Conservation (phyloP, 1,140 invertebrate genomes). For the Centruroides sculpturatus region DNA sequence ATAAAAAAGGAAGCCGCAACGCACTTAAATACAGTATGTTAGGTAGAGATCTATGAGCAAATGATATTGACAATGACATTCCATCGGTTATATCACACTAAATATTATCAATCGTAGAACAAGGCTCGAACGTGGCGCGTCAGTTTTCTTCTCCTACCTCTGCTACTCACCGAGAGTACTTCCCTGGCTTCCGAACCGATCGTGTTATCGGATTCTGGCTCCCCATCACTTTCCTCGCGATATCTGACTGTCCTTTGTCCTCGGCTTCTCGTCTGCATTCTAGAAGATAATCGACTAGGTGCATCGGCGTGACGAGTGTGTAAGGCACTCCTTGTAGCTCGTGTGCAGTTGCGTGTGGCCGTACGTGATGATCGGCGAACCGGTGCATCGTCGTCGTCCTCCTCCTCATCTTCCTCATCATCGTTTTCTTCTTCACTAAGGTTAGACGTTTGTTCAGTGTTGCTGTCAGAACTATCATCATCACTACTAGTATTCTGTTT, state of each 20-base stretch:
- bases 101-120: conserved; percentile 35
- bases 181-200: conserved; percentile 24
- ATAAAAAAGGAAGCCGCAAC: too few species aligned
- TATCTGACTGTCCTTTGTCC: conserved; percentile 29
- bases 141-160: conserved; percentile 64
- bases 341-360: background rate
- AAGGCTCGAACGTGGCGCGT: conserved; percentile 57
- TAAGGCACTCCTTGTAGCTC: background rate
- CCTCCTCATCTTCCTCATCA: conserved; percentile 24
- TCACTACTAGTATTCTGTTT: conserved; percentile 15
- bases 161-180: conserved; percentile 54
- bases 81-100: background rate
- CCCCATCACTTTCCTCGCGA: conserved; percentile 22
- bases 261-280: conserved; percentile 24
- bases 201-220: conserved; percentile 26
- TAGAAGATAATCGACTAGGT: background rate
- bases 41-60: background rate
- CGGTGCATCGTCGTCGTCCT: conserved; percentile 29
- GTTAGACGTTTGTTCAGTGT: too few species aligned
- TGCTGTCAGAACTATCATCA: background rate
- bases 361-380: conserved; percentile 17
- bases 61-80: background rate
- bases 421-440: too few species aligned
- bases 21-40: background rate
- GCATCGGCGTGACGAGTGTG: background rate